Percentiles rank a stretch among this genome's conserved stretches.
Evolutionary conservation across 2,888 invertebrate species (phyloP).

Genomic region (Lycocerus yunnanus): DNA sequence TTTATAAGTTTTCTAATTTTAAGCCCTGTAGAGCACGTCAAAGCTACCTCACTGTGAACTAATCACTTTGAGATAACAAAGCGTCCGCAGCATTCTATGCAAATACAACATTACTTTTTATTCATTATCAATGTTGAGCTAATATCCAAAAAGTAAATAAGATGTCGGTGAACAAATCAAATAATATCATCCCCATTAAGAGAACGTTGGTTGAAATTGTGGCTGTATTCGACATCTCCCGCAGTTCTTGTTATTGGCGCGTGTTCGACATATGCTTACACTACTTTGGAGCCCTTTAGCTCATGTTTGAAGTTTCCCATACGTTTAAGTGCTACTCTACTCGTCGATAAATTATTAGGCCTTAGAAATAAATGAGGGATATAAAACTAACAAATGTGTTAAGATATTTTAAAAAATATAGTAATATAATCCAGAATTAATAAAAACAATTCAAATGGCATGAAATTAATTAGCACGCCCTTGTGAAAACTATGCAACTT

Average conservation of each 20-base stretch:
- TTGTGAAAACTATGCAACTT: neutral
- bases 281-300: slow-evolving; percentile 39
- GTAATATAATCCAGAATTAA: too few relatives aligned
- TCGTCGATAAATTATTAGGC: slow-evolving; percentile 38
- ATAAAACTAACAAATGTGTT: neutral
- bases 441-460: too few relatives aligned
- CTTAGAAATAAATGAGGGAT: slow-evolving; percentile 24
- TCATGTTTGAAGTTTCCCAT: slow-evolving; percentile 51
- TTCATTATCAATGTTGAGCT: neutral
- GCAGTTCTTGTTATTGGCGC: slow-evolving; percentile 43
- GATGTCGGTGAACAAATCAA: slow-evolving; percentile 25
- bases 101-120: neutral
- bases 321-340: slow-evolving; percentile 48
- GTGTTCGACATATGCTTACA: slow-evolving; percentile 43
- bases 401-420: too few relatives aligned
- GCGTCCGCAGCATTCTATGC: neutral
- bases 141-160: slow-evolving; percentile 27
- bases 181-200: slow-evolving; percentile 32
- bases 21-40: neutral
- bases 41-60: neutral
- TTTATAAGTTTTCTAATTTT: neutral
- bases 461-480: neutral
- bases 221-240: slow-evolving; percentile 42
- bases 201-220: slow-evolving; percentile 38
- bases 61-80: neutral